Percentiles rank a stretch among this genome's conserved stretches.
These are phyloP conservation scores for Globodera ellingtonae DNA, from an alignment of 1,140 invertebrate genomes.

Conservation along the genomic window DNA sequence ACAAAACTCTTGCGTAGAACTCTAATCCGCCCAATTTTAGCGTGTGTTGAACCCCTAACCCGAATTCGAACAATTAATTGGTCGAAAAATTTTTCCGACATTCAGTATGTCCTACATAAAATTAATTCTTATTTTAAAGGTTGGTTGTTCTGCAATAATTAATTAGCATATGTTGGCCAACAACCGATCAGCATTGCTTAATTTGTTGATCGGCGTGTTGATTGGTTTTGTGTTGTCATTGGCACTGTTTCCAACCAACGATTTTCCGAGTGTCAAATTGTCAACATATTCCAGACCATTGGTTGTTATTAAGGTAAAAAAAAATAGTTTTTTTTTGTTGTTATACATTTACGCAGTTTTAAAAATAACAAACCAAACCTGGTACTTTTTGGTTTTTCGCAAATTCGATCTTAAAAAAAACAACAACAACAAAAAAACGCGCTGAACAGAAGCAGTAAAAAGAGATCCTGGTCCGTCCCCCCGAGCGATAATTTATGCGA, in stretches of 20 bases:
- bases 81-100: too few species aligned
- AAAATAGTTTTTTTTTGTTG: neutral
- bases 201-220: slow-evolving; percentile 52
- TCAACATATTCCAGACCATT: slow-evolving; percentile 22
- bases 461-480: too few species aligned
- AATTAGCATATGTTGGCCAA: slow-evolving; percentile 24
- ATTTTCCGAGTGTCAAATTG: slow-evolving; percentile 22
- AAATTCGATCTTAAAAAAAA: too few species aligned
- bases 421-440: too few species aligned
- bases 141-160: neutral
- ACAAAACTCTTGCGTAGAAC: too few species aligned
- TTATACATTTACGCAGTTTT: too few species aligned
- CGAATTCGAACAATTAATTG: too few species aligned
- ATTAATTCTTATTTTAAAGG: too few species aligned
- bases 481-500: neutral
- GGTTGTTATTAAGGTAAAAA: slow-evolving; percentile 20
- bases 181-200: slow-evolving; percentile 35
- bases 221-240: slow-evolving; percentile 51
- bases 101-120: too few species aligned
- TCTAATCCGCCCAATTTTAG: too few species aligned
- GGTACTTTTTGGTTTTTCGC: neutral
- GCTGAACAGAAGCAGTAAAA: too few species aligned
- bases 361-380: neutral
- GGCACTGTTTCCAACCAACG: slow-evolving; percentile 41
- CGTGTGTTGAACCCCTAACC: too few species aligned